Base-by-base conservation (phyloP, 2,888 invertebrate species). In the Xanthorhoe designata region DNA sequence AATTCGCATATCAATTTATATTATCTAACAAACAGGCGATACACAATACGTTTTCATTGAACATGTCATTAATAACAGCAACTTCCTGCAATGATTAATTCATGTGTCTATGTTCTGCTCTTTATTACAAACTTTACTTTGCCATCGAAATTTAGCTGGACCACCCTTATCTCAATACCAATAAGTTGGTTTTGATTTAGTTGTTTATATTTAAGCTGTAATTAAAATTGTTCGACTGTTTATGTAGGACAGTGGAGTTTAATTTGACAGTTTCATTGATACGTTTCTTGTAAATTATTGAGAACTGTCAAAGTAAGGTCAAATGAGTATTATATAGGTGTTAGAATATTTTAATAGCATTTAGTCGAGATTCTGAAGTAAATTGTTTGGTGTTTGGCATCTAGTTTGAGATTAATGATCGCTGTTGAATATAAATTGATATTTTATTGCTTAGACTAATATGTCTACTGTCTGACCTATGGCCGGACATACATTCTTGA, bases 251-350 rank as follows among this genome's bases (percentile, higher is more conserved):
- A 73, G 76, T 73, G 71, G 75, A 70, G 77, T 75, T 74, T 76
- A 79, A 78, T 78, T 74, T 78, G 79, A 79, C 80, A 79, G 79
- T 70, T 68, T 71, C 69, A 75, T 70, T 77, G 74, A 79, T 77
- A 77, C 78, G 75, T 76, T 74, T 60, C 65, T 72, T 53, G 62
- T 64, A 65, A 70, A 74, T 66, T 78, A 66, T 72, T 75, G 68
- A 67, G 68, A 70, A 65, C 68, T 58, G 66, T 69, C 75, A 71
- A 70, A 73, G 71, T 52, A 38, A 76, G 72, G 74, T 75, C 71
- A 70, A 62, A 65, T 58, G 66, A 64, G 56, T 62, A 54, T 68
- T 38, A 51, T 62, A 61, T 62, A 59, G 64, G 69, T 64, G 66
- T 61, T 64, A 59, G 62, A 61, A 53, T 64, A 54, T 57, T 64